Conservation (phyloP, 2,888 invertebrate genomes). For the Eupithecia centaureata region DNA sequence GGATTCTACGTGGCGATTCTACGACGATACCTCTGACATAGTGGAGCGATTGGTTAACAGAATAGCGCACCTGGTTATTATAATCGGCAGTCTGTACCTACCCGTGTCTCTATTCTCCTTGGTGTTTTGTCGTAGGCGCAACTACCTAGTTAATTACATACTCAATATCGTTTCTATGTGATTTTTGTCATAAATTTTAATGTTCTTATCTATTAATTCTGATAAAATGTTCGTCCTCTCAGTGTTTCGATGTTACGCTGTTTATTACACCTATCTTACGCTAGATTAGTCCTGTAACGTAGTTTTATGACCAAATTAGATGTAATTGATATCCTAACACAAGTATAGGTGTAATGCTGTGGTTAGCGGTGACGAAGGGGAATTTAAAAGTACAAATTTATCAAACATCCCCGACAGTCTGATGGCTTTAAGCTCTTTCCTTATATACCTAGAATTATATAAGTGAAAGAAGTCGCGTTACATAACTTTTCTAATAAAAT, state of each 20-base stretch:
- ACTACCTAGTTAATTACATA: conserved; percentile 34
- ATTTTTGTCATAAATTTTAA: conserved; percentile 54
- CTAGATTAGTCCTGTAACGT: conserved; percentile 75
- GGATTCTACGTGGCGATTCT: background rate
- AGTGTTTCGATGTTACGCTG: conserved; percentile 57
- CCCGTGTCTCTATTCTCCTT: conserved; percentile 29
- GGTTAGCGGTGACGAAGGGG: conserved; percentile 62
- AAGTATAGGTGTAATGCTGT: conserved; percentile 62
- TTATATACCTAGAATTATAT: conserved; percentile 69
- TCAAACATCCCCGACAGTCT: conserved; percentile 67
- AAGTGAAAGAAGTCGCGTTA: conserved; percentile 67
- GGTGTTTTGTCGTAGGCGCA: conserved; percentile 31
- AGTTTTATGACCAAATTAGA: conserved; percentile 80
- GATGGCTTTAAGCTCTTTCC: conserved; percentile 70
- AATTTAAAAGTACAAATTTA: conserved; percentile 80
- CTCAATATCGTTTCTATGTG: conserved; percentile 45
- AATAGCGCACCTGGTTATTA: background rate
- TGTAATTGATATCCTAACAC: conserved; percentile 70
- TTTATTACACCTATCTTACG: conserved; percentile 66
- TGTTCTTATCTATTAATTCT: conserved; percentile 44
- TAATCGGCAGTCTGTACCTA: conserved; percentile 8
- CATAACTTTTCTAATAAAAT: conserved; percentile 58
- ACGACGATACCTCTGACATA: background rate
- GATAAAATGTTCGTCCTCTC: conserved; percentile 43
- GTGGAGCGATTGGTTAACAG: background rate